Conservation (phyloP, 1,140 invertebrate genomes). For the Drosophila suzukii region DNA sequence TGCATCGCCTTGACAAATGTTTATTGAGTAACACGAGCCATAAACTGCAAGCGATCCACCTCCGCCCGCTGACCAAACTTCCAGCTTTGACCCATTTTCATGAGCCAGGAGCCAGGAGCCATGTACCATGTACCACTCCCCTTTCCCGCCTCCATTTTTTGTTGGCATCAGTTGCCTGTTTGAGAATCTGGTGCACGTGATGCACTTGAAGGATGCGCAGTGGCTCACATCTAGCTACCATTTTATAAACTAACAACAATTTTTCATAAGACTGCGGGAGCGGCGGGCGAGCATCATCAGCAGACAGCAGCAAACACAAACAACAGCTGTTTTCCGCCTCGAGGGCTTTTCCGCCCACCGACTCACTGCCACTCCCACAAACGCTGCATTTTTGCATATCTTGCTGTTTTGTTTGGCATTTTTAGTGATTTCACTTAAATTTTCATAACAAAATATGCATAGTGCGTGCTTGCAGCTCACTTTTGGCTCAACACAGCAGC, state of each 20-base stretch:
- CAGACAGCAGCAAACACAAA: constrained; percentile 43
- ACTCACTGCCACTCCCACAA: constrained; percentile 1
- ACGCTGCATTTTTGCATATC: constrained; percentile 64
- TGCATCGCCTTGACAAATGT: constrained; percentile 68
- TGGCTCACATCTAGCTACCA: constrained; percentile 57
- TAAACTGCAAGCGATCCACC: constrained; percentile 56
- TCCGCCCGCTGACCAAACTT: constrained; percentile 27
- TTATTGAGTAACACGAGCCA: constrained; percentile 74
- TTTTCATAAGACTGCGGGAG: constrained; percentile 61
- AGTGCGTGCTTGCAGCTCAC: constrained; percentile 74
- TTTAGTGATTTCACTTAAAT: constrained; percentile 83
- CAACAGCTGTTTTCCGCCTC: constrained; percentile 62
- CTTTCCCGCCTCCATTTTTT: constrained; percentile 7
- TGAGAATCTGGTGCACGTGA: constrained; percentile 62
- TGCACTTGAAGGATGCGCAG: constrained; percentile 65
- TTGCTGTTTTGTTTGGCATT: constrained; percentile 78
- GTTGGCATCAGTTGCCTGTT: constrained; percentile 37
- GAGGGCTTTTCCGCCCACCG: constrained; percentile 22
- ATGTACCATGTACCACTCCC: no score
- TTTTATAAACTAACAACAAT: constrained; percentile 81
- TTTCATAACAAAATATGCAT: constrained; percentile 80
- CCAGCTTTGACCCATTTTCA: constrained; percentile 59
- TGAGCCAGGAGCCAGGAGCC: neutral
- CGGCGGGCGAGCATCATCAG: constrained; percentile 25
- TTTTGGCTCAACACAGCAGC: constrained; percentile 40